A percentile compares a stretch with the other conserved stretches of the same genome.
Evolutionary conservation across 2,113 vertebrate species (phyloP).

Genomic region (Limnothrissa miodon): DNA sequence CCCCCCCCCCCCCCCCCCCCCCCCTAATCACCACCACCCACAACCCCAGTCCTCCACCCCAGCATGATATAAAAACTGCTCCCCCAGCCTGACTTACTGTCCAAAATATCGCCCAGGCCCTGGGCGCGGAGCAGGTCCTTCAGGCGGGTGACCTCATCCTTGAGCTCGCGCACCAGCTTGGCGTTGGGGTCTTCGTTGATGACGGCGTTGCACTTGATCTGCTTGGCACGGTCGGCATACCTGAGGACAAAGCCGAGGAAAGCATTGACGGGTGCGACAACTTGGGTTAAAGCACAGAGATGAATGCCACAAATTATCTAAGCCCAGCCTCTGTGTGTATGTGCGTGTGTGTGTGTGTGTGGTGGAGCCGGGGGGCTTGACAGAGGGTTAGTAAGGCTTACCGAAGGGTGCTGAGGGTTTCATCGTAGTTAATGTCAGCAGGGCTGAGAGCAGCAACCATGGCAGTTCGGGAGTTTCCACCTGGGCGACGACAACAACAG

Average conservation of each 20-base stretch:
- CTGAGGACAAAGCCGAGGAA: conserved; percentile 57
- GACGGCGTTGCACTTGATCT: conserved; percentile 97
- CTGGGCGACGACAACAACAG: conserved; percentile 44
- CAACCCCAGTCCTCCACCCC: background rate
- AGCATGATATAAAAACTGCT: conserved; percentile 27
- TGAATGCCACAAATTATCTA: background rate
- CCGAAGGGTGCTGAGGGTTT: conserved; percentile 98
- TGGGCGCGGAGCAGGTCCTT: conserved; percentile 95
- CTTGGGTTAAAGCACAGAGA: background rate
- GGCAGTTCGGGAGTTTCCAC: conserved; percentile 94
- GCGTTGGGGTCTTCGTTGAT: conserved; percentile 98
- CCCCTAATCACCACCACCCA: too few relatives aligned
- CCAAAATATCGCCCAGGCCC: conserved; percentile 95
- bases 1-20: background rate
- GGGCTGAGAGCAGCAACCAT: conserved; percentile 99
- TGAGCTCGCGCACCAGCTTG: conserved; percentile 93
- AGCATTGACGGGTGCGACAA: background rate
- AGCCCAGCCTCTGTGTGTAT: background rate
- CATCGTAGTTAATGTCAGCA: conserved; percentile 98
- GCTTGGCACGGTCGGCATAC: conserved; percentile 95
- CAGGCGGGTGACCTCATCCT: conserved; percentile 91
- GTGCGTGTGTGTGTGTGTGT: background rate
- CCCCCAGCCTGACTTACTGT: conserved; percentile 81
- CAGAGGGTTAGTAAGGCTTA: conserved; percentile 52
- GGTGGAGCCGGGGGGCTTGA: background rate